Conservation (phyloP, 2,888 invertebrate species). For the Operophtera brumata region DNA sequence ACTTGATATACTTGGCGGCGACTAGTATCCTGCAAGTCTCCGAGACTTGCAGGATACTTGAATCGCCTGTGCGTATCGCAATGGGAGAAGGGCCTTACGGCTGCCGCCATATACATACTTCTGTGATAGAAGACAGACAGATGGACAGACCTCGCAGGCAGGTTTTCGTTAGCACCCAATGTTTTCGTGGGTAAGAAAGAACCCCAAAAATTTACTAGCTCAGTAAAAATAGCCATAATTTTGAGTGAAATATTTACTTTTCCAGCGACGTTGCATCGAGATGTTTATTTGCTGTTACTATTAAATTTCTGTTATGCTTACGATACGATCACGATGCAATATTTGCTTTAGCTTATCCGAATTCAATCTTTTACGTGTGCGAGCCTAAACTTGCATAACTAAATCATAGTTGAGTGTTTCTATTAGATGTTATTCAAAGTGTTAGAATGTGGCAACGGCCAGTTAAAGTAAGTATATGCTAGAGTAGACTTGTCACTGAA, state of each 20-base stretch:
- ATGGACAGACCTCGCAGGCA: too few relatives aligned
- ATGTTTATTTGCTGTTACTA: neutral
- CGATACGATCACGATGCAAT: slow-evolving; percentile 14
- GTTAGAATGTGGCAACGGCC: neutral
- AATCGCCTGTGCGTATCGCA: too few relatives aligned
- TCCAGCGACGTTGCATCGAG: neutral
- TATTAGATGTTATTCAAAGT: neutral
- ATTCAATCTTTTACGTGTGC: slow-evolving; percentile 53
- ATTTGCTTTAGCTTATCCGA: slow-evolving; percentile 35
- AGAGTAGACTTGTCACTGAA: neutral
- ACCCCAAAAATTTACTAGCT: too few relatives aligned
- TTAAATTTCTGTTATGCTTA: neutral
- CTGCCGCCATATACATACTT: too few relatives aligned
- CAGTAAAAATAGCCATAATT: too few relatives aligned
- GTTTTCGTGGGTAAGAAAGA: too few relatives aligned
- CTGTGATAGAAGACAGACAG: too few relatives aligned
- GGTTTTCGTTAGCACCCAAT: too few relatives aligned
- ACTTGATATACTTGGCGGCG: too few relatives aligned
- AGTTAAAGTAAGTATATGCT: neutral
- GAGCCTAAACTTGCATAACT: slow-evolving; percentile 28
- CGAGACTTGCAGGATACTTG: too few relatives aligned
- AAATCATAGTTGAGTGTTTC: slow-evolving; percentile 5
- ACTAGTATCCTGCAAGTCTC: too few relatives aligned
- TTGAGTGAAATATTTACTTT: neutral
- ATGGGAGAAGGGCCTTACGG: too few relatives aligned